Conservation (phyloP, 2,797 vertebrate species). For the Sardinella longiceps region DNA sequence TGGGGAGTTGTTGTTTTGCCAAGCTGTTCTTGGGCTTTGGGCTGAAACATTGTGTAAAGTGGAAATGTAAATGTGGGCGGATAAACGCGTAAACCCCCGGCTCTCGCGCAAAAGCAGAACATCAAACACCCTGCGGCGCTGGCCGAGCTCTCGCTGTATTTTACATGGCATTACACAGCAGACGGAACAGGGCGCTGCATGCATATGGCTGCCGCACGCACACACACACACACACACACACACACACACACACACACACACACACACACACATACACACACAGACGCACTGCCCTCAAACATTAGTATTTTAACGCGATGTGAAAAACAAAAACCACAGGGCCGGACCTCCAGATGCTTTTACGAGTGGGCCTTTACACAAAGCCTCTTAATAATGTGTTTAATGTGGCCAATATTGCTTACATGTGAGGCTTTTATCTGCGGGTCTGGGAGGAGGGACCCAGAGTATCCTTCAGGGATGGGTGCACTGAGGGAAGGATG, state of each 20-base stretch:
- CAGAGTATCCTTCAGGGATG: conserved; percentile 82
- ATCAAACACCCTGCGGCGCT: conserved; percentile 5
- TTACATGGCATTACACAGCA: conserved; percentile 12
- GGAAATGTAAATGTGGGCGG: conserved; percentile 46
- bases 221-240: too few relatives aligned
- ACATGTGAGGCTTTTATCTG: conserved; percentile 87
- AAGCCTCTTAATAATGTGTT: conserved; percentile 73
- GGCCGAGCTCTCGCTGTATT: neutral
- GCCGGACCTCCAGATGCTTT: conserved; percentile 44
- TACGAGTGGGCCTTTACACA: conserved; percentile 66
- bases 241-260: too few relatives aligned
- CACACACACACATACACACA: too few relatives aligned
- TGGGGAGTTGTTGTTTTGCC: conserved; percentile 51
- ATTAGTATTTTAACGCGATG: conserved; percentile 19
- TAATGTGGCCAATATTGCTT: conserved; percentile 84
- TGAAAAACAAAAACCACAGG: neutral
- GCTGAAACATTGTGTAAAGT: conserved; percentile 25
- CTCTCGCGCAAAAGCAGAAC: conserved; percentile 14
- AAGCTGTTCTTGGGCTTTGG: neutral
- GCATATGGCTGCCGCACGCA: neutral
- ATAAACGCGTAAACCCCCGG: conserved; percentile 7
- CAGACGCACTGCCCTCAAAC: neutral
- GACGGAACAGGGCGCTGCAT: neutral
- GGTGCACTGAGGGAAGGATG: conserved; percentile 79
- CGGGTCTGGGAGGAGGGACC: conserved; percentile 80